Conservation (phyloP, 2,888 invertebrate species). For the Nasonovia ribisnigri region DNA sequence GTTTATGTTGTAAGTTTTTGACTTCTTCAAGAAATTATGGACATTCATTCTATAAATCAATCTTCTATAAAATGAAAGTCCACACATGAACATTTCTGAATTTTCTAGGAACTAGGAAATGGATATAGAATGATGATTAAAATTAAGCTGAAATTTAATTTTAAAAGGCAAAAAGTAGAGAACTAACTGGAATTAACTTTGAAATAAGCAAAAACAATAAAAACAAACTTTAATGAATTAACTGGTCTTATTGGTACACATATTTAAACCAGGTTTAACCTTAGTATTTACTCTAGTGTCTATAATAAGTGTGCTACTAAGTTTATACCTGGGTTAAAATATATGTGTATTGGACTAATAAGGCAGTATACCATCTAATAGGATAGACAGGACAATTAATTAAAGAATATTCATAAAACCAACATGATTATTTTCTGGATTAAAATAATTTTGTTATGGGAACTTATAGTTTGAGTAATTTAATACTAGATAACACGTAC, state of each 20-base stretch:
- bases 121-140: not conserved
- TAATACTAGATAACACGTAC: not conserved
- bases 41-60: not conserved
- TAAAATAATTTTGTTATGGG: not conserved
- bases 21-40: not conserved
- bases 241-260: not conserved
- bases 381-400: not conserved
- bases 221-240: not conserved
- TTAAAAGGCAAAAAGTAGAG: not conserved
- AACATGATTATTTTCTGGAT: constrained; percentile 17
- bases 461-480: not conserved
- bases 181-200: not conserved
- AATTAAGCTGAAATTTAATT: not conserved
- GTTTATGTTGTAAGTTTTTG: not conserved
- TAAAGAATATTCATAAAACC: constrained; percentile 20
- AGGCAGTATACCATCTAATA: not conserved
- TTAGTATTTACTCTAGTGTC: not conserved
- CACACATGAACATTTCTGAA: not conserved
- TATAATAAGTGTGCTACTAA: not conserved
- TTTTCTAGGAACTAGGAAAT: constrained; percentile 5
- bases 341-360: not conserved
- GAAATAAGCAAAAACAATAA: not conserved
- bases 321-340: not conserved
- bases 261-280: constrained; percentile 10
- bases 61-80: not conserved